A percentile compares a stretch with the other conserved stretches of the same genome.
Evolutionary conservation across 2,797 vertebrate genomes (phyloP).

Genomic region (Borostomias antarcticus): DNA sequence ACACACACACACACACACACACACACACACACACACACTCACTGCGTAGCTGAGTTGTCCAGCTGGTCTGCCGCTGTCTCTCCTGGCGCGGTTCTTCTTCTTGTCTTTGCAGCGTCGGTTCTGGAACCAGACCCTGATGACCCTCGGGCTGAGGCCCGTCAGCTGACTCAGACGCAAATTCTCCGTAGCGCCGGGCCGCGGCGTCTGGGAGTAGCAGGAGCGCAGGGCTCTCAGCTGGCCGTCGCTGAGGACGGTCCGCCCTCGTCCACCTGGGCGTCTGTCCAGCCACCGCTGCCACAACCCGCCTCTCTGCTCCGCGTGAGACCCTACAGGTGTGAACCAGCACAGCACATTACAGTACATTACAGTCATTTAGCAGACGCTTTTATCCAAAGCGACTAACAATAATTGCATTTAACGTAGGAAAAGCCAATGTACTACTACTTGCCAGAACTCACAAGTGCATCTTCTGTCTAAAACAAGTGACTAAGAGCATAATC

Average conservation of each 20-base stretch:
- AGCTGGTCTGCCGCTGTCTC: background rate
- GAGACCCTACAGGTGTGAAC: background rate
- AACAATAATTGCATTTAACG: too few relatives aligned
- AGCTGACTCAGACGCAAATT: constrained; percentile 16
- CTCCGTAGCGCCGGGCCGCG: constrained; percentile 5
- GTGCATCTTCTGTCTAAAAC: too few relatives aligned
- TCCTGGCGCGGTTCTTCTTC: constrained; percentile 5
- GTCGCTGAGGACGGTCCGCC: constrained; percentile 14
- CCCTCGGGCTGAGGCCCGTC: constrained; percentile 21
- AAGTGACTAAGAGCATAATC: too few relatives aligned
- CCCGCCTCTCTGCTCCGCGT: background rate
- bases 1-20: background rate
- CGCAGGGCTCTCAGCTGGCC: constrained; percentile 14
- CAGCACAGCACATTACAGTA: too few relatives aligned
- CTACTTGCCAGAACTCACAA: too few relatives aligned
- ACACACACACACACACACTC: background rate
- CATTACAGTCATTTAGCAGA: too few relatives aligned
- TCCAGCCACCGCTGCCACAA: background rate
- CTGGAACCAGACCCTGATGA: constrained; percentile 36
- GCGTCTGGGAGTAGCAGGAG: constrained; percentile 26
- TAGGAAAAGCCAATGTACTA: too few relatives aligned
- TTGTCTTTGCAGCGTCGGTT: constrained; percentile 35
- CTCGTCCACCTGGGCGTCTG: constrained; percentile 2
- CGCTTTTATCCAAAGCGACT: too few relatives aligned
- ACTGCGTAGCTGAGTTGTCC: background rate